Evolutionary conservation across 1,140 invertebrate genomes (phyloP).

Genomic region (Drosophila ogumai): DNA sequence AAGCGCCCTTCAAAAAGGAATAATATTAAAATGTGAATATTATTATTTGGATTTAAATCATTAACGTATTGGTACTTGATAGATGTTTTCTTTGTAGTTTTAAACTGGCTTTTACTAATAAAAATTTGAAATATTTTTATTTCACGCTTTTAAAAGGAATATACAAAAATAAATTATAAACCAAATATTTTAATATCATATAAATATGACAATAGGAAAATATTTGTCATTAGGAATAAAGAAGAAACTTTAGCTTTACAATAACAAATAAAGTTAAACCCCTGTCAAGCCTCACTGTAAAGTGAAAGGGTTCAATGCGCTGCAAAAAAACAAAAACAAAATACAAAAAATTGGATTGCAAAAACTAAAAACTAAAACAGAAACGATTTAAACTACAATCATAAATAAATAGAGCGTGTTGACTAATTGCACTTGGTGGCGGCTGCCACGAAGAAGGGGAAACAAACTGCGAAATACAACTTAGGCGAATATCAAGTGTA

Average conservation of each 20-base stretch:
- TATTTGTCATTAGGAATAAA: too few relatives aligned
- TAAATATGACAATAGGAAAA: too few relatives aligned
- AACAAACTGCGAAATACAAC: conserved; percentile 12
- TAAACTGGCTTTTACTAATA: background rate
- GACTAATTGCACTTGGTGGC: conserved; percentile 51
- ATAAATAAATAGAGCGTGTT: conserved; percentile 61
- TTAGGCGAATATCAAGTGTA: conserved; percentile 44
- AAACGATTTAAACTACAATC: conserved; percentile 26
- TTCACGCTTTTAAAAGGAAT: too few relatives aligned
- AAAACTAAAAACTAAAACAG: conserved; percentile 14
- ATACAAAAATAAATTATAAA: background rate
- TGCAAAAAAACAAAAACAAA: conserved; percentile 11
- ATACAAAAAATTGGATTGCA: conserved; percentile 19
- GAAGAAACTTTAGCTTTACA: too few relatives aligned
- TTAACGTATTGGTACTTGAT: background rate
- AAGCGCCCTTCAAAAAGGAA: background rate
- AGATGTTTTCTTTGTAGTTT: background rate
- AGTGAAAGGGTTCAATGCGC: conserved; percentile 72
- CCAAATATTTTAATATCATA: too few relatives aligned
- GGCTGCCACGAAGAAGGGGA: conserved; percentile 14
- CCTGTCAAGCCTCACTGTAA: conserved; percentile 22
- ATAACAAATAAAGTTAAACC: too few relatives aligned
- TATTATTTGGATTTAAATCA: background rate
- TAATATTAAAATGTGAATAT: background rate
- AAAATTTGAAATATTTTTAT: background rate